Evolutionary conservation across 2,797 vertebrate species (phyloP), one percentile per base, ranked within the genome.

Genomic region (Lacerta viridis): DNA sequence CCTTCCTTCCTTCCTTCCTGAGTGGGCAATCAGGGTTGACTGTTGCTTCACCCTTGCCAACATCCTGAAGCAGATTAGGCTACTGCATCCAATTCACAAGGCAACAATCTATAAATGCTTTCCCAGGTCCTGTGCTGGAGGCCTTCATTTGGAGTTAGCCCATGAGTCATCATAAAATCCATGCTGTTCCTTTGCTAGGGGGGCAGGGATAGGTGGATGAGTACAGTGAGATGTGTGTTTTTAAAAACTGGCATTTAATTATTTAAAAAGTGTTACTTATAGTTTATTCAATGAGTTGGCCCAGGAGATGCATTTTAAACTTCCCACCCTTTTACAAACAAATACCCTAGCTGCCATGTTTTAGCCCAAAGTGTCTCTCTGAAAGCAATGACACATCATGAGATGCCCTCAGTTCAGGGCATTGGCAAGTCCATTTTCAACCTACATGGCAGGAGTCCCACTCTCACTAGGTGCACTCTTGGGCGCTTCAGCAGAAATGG

Each of bases 401-500:
- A 55, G 50, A 55, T 55, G 50, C 50, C 50, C 50, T 50, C 50
- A 4, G 50, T 50, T 50, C 13, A 50, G 50, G 46, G 46, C 50
- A 50, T 13, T 50, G 50, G 50, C 61, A 64, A 23, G 23, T 64
- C 61, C 20, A 64, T 64, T 64, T 64, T 23, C 61, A 64, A 64
- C 61, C 61, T 18, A 64, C 61, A 64, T 23, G 61, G 61, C 61
- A 64, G 61, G 61, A 64, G 61, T 18, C 20, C 18, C 61, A 6
- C 20, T 64, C 7, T 64, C 18, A 23, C 59, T 55, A 55, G 50
- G 89, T 91, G 91, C 93, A 94, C 83, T 94, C 93, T 94, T 95
- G 93, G 91, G 91, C 94, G 88, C 91, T 94, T 93, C 91, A 93
- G 75, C 93, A 95, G 92, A 94, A 96, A 95, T 85, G 91, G 90